phyloP scores from a whole-genome alignment of 2,888 invertebrate species.

The Vandiemenella viatica region DNA sequence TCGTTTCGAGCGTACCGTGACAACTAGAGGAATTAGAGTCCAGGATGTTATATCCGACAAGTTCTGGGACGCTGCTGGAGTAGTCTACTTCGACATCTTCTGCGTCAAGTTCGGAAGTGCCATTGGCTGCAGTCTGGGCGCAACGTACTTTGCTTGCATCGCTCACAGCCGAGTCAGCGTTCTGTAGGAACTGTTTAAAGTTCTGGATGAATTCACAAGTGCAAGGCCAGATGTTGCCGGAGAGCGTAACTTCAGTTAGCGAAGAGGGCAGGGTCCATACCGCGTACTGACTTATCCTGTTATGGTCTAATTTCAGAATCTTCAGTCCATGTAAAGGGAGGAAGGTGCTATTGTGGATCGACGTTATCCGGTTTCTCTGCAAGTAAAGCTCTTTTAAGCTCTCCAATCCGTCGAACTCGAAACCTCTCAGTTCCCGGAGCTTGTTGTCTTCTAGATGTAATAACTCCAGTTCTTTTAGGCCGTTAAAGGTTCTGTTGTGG shows the following conservation, averaged over 20 bases:
- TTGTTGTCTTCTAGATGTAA: conserved; percentile 62
- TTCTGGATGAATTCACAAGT: conserved; percentile 64
- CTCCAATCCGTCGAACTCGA: conserved; percentile 66
- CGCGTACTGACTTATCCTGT: conserved; percentile 49
- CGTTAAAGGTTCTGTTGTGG: conserved; percentile 71
- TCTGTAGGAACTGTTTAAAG: conserved; percentile 60
- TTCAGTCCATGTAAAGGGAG: conserved; percentile 45
- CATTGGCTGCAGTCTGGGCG: conserved; percentile 48
- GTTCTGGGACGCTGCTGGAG: conserved; percentile 27
- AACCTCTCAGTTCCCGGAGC: conserved; percentile 52
- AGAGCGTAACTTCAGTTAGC: conserved; percentile 47
- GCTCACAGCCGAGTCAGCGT: conserved; percentile 43
- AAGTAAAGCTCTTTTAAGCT: conserved; percentile 55
- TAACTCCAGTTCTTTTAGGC: conserved; percentile 58
- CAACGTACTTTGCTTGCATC: conserved; percentile 52
- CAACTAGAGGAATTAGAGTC: conserved; percentile 47
- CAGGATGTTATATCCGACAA: conserved; percentile 21
- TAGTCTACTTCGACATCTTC: conserved; percentile 41
- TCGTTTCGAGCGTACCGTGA: conserved; percentile 40
- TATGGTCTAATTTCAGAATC: conserved; percentile 53
- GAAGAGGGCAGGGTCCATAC: conserved; percentile 55
- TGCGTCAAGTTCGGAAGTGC: conserved; percentile 34
- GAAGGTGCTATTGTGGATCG: conserved; percentile 58
- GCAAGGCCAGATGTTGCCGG: conserved; percentile 68
- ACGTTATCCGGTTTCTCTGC: conserved; percentile 54